These are phyloP conservation scores for Diogma glabrata DNA, from an alignment of 2,888 invertebrate species.

Conservation along the genomic window DNA sequence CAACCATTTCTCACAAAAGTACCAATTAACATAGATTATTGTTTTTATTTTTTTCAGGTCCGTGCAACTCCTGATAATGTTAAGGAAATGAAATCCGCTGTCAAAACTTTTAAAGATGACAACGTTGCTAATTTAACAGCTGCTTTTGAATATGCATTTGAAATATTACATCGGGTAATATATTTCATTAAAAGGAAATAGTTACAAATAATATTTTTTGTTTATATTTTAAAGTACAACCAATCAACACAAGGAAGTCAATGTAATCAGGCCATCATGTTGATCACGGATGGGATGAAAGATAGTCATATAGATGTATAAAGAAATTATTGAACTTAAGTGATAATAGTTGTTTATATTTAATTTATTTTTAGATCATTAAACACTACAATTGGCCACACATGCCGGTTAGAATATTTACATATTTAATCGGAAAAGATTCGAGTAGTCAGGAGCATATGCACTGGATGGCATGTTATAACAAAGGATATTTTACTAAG, in stretches of 20 bases:
- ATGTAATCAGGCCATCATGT: conserved; percentile 97
- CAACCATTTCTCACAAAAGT: too few species aligned
- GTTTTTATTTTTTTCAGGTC: conserved; percentile 17
- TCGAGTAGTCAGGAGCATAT: conserved; percentile 76
- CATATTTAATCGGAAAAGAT: conserved; percentile 90
- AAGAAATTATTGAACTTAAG: neutral
- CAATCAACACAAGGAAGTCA: conserved; percentile 76
- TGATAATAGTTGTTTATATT: neutral
- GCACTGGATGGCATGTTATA: conserved; percentile 91
- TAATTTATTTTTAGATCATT: conserved; percentile 46
- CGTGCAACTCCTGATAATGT: conserved; percentile 75
- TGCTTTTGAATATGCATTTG: conserved; percentile 85
- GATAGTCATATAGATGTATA: conserved; percentile 47
- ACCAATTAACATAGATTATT: neutral
- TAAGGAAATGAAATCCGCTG: conserved; percentile 63
- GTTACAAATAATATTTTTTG: conserved; percentile 3
- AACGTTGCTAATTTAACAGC: conserved; percentile 85
- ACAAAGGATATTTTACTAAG: conserved; percentile 78
- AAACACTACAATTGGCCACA: conserved; percentile 84
- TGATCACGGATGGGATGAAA: conserved; percentile 89
- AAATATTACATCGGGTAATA: conserved; percentile 72
- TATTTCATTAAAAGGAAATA: neutral
- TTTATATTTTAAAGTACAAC: conserved; percentile 49
- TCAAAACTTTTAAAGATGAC: conserved; percentile 60
- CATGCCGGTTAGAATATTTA: conserved; percentile 90